Evolutionary conservation across 2,888 invertebrate genomes (phyloP).

Genomic region (Agrotis puta): DNA sequence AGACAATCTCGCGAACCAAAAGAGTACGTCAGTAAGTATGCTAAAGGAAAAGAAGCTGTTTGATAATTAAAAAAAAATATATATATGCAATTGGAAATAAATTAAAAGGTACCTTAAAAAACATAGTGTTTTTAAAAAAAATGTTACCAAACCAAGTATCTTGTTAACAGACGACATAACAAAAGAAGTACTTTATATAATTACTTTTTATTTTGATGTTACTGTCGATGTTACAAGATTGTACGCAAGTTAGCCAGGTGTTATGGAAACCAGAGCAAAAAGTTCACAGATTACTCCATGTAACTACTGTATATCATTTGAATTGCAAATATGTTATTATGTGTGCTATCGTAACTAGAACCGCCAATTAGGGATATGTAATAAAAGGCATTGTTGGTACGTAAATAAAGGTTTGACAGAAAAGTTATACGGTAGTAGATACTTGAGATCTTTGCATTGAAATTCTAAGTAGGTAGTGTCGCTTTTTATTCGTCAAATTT

Average conservation of each 20-base stretch:
- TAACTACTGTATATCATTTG: slow-evolving; percentile 57
- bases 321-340: slow-evolving; percentile 61
- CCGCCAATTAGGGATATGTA: slow-evolving; percentile 42
- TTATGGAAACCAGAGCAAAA: slow-evolving; percentile 70
- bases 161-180: slow-evolving; percentile 1
- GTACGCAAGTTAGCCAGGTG: slow-evolving; percentile 33
- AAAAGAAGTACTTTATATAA: background rate
- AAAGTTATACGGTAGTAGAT: too few relatives aligned
- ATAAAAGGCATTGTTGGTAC: slow-evolving; percentile 21
- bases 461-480: background rate
- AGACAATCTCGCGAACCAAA: too few relatives aligned
- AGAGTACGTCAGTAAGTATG: too few relatives aligned
- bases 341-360: slow-evolving; percentile 39
- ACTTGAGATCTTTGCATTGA: background rate
- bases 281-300: slow-evolving; percentile 65
- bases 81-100: background rate
- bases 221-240: slow-evolving; percentile 30
- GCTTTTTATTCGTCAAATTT: too few relatives aligned
- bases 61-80: too few relatives aligned
- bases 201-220: slow-evolving; percentile 22
- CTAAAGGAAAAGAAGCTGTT: too few relatives aligned
- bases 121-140: background rate
- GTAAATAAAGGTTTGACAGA: background rate
- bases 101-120: background rate
- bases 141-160: background rate